Evolutionary conservation across 35 echinoderm and acorn worm species (phyloP), one percentile per base, ranked within the genome.

Genomic region (Acanthaster planci): DNA sequence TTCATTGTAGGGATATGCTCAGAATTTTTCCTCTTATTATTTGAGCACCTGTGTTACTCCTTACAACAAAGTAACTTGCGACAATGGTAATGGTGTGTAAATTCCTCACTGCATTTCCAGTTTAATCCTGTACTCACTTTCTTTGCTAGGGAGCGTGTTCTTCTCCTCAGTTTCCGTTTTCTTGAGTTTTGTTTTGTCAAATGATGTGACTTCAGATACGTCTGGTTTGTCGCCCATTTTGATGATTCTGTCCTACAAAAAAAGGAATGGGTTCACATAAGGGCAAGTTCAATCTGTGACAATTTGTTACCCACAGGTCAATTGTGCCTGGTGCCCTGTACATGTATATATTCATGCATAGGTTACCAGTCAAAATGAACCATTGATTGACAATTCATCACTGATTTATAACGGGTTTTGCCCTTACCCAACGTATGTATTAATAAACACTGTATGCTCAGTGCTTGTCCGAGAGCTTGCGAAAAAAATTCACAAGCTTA

Each of bases 101-200:
- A 0, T 67, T 67, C 9, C 22, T 7, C 10, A 72, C 9, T 14
- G 19, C 19, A 19, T 14, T 72, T 30, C 47, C 12, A 6, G 42
- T 12, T 12, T 47, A 79, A 12, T 7, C 23, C 1, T 19, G 55
- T 68, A 84, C 59, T 84, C 35, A 67, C 82, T 67, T 32, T 84
- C 54, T 8, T 60, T 84, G 4, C 29, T 52, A 14, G 79, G 79
- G 15, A 81, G 50, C 19, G 79, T 18, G 79, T 81, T 81, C 44
- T 52, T 81, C 51, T 56, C 79, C 0, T 55, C 1, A 30, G 79
- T 81, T 81, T 81, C 82, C 40, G 82, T 84, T 39, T 68, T 68
- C 82, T 84, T 60, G 15, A 68, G 55, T 60, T 60, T 59, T 6
- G 56, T 10, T 22, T 84, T 68, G 39, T 67, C 82, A 18, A 60